These are phyloP conservation scores for Epinephelus coioides DNA, from an alignment of 2,797 vertebrate species.

Conservation along the genomic window DNA sequence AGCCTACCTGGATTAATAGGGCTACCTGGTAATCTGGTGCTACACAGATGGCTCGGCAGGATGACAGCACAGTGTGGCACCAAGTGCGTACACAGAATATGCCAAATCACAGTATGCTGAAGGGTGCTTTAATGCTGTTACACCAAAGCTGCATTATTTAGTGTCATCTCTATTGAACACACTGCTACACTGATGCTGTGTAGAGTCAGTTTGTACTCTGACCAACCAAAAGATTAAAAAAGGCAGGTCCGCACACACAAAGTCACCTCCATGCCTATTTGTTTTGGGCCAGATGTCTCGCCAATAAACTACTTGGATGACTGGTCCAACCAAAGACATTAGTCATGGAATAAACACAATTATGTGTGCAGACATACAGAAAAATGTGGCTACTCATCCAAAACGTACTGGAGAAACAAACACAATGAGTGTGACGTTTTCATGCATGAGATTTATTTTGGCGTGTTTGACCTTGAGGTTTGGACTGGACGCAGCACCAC, in stretches of 20 bases:
- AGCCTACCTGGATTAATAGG: conserved; percentile 76
- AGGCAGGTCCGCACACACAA: background rate
- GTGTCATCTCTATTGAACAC: background rate
- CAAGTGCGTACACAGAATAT: conserved; percentile 15
- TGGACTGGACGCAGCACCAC: conserved; percentile 21
- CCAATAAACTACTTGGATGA: conserved; percentile 21
- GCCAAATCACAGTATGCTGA: conserved; percentile 54
- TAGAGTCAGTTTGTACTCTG: background rate
- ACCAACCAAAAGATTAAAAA: conserved; percentile 28
- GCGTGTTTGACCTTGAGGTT: conserved; percentile 39
- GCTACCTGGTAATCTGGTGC: conserved; percentile 76
- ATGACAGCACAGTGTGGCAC: conserved; percentile 46
- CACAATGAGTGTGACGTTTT: background rate
- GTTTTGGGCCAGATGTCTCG: conserved; percentile 7
- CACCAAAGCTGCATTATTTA: conserved; percentile 31
- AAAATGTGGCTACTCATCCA: conserved; percentile 22
- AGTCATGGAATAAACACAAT: conserved; percentile 38
- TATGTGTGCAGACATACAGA: conserved; percentile 11
- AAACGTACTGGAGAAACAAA: background rate
- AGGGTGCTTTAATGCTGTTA: conserved; percentile 39
- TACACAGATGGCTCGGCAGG: conserved; percentile 75
- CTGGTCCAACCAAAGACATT: conserved; percentile 10
- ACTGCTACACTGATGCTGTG: background rate
- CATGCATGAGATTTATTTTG: background rate
- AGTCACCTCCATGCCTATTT: conserved; percentile 27